A percentile compares a stretch with the other conserved stretches of the same genome.
Conservation (phyloP, 2,888 invertebrate species). For the Laspeyria flexula region DNA sequence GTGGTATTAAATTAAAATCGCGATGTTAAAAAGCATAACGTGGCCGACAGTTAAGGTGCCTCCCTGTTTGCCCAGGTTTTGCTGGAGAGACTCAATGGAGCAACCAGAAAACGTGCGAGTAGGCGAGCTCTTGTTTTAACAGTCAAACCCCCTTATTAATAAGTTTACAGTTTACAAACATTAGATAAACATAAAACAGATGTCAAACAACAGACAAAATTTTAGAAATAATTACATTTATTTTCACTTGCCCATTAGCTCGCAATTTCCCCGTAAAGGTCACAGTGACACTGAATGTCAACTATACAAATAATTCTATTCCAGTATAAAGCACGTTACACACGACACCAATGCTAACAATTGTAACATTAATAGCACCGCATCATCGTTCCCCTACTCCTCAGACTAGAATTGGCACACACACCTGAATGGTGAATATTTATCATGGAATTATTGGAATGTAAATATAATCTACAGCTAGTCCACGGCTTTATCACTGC, state of each 20-base stretch:
- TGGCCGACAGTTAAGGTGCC: too few species aligned
- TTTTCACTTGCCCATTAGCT: background rate
- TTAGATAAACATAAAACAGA: too few species aligned
- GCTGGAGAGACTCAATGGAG: too few species aligned
- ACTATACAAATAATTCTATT: constrained; percentile 25
- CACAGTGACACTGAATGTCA: constrained; percentile 32
- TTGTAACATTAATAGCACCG: constrained; percentile 52
- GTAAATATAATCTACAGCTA: constrained; percentile 21
- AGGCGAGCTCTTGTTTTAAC: too few species aligned
- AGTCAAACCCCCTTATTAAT: too few species aligned
- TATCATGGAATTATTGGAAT: constrained; percentile 43
- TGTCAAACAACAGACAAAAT: background rate
- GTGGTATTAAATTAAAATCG: too few species aligned
- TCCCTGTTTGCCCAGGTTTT: too few species aligned
- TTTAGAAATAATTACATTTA: background rate
- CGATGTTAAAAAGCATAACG: too few species aligned
- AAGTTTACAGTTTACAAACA: too few species aligned
- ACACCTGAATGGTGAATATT: constrained; percentile 44
- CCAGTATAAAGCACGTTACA: constrained; percentile 47
- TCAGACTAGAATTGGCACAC: constrained; percentile 39
- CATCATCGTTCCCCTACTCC: constrained; percentile 34
- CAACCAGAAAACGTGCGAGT: too few species aligned
- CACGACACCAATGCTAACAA: constrained; percentile 54
- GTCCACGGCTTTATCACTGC: background rate
- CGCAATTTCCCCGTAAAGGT: constrained; percentile 18